phyloP scores from a whole-genome alignment of 2,888 invertebrate genomes.

The Lasioglossum villosulum region DNA sequence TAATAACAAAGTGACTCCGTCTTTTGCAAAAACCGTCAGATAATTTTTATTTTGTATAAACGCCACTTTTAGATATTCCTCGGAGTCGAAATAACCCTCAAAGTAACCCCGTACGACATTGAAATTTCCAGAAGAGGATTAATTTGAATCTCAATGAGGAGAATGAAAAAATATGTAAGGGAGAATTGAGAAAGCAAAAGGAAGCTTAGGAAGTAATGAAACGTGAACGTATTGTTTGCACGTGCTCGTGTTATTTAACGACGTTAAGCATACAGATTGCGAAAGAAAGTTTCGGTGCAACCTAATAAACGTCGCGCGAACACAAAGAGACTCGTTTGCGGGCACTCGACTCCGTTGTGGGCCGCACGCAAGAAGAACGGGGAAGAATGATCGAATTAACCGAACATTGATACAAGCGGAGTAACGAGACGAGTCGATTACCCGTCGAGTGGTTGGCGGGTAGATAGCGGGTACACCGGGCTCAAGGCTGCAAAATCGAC shows the following conservation, averaged over 20 bases:
- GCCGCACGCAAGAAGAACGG: constrained; percentile 16
- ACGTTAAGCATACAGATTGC: not conserved
- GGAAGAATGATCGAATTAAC: constrained; percentile 76
- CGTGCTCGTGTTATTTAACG: not conserved
- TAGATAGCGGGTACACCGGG: constrained; percentile 46
- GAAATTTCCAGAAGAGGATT: not conserved
- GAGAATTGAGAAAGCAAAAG: not conserved
- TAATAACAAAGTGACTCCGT: too few relatives aligned
- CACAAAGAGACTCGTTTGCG: not conserved
- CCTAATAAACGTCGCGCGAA: not conserved
- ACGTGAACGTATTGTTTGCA: not conserved
- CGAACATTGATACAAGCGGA: constrained; percentile 70
- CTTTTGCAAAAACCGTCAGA: too few relatives aligned
- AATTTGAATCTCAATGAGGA: not conserved
- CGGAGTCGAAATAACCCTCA: too few relatives aligned
- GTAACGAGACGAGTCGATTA: constrained; percentile 64
- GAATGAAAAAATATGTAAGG: not conserved
- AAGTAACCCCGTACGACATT: too few relatives aligned
- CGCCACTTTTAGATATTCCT: too few relatives aligned
- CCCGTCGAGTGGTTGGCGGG: constrained; percentile 38
- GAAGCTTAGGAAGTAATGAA: not conserved
- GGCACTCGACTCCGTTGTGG: constrained; percentile 12
- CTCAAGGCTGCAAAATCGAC: constrained; percentile 63
- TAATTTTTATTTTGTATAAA: too few relatives aligned
- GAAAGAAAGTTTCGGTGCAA: not conserved